Conservation (phyloP, 2,797 vertebrate genomes). For the Menidia menidia region DNA sequence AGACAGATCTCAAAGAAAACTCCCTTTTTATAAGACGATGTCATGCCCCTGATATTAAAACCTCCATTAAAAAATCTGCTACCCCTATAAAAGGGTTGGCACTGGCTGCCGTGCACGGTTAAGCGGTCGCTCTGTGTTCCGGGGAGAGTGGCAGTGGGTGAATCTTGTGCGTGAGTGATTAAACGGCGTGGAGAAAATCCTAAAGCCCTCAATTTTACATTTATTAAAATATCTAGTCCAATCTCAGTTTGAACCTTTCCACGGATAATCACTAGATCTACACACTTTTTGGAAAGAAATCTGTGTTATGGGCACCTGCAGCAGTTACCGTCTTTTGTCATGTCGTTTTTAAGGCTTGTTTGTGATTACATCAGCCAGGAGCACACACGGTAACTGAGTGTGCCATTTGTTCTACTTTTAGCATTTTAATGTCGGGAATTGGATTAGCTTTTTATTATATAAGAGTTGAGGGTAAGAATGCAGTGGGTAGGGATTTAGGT, state of each 20-base stretch:
- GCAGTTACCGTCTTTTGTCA: too few relatives aligned
- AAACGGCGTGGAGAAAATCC: too few relatives aligned
- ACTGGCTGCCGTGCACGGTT: not conserved
- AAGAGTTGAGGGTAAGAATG: slow-evolving; percentile 41
- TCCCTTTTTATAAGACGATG: not conserved
- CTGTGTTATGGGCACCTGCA: too few relatives aligned
- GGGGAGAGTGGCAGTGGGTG: too few relatives aligned
- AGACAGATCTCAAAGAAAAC: not conserved
- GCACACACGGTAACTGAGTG: not conserved
- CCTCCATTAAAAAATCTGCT: too few relatives aligned
- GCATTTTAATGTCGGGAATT: not conserved
- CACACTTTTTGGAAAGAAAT: too few relatives aligned
- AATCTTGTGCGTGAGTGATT: too few relatives aligned
- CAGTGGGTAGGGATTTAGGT: slow-evolving; percentile 28
- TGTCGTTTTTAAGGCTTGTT: not conserved
- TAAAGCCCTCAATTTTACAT: too few relatives aligned
- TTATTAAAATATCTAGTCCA: too few relatives aligned
- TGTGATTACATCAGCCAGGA: not conserved
- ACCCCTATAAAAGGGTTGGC: not conserved
- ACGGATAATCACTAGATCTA: too few relatives aligned
- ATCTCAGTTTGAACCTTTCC: too few relatives aligned
- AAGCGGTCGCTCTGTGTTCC: not conserved
- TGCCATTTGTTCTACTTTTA: slow-evolving; percentile 10
- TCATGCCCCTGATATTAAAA: not conserved
- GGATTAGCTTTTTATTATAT: slow-evolving; percentile 6